Conservation (phyloP, 30 jellyfish, hydroid and myxozoan genomes). For the Hydractinia echinata region DNA sequence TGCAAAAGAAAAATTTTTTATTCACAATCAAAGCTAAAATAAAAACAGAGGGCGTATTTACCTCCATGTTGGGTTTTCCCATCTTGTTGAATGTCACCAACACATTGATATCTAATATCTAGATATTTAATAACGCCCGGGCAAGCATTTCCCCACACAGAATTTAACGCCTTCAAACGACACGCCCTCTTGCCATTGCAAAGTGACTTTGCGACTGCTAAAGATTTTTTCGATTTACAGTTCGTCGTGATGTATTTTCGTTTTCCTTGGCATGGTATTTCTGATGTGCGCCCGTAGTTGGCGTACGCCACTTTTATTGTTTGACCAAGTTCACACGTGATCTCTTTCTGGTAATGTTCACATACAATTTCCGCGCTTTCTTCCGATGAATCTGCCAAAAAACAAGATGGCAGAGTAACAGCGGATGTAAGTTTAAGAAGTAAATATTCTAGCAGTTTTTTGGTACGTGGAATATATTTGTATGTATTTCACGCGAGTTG, state of each 20-base stretch:
- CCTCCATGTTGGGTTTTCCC: constrained; percentile 32
- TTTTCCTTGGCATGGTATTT: constrained; percentile 57
- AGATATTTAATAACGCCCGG: constrained; percentile 54
- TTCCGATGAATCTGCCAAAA: constrained; percentile 30
- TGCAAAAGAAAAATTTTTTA: no score
- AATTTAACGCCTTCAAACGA: constrained; percentile 40
- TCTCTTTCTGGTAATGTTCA: constrained; percentile 43
- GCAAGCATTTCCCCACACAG: constrained; percentile 57
- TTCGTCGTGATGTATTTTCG: constrained; percentile 39
- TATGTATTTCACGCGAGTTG: no score
- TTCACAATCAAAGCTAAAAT: neutral
- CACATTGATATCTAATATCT: constrained; percentile 48
- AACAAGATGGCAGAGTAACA: neutral
- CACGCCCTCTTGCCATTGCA: constrained; percentile 54
- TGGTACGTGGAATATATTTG: no score
- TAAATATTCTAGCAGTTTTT: no score
- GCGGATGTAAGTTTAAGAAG: no score
- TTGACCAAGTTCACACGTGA: constrained; percentile 48
- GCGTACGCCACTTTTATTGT: constrained; percentile 41
- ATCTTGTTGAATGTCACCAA: constrained; percentile 7
- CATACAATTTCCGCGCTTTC: constrained; percentile 53
- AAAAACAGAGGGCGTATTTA: neutral
- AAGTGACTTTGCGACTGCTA: constrained; percentile 17
- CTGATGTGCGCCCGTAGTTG: constrained; percentile 57
- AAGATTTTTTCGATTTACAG: constrained; percentile 27